Evolutionary conservation across 2,797 vertebrate genomes (phyloP).

Genomic region (Falco concolor): DNA sequence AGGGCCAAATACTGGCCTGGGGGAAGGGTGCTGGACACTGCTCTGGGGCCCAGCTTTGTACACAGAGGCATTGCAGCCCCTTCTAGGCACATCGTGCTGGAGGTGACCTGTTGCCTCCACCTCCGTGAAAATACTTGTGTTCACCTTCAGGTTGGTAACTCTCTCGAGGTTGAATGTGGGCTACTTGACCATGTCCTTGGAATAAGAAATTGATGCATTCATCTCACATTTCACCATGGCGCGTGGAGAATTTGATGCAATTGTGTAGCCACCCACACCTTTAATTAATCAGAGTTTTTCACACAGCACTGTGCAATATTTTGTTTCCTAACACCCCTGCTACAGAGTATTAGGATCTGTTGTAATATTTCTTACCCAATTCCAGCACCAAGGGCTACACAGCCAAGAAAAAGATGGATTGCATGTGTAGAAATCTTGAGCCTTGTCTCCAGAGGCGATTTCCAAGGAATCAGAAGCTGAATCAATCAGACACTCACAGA

Average conservation of each 20-base stretch:
- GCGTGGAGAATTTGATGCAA: constrained; percentile 16
- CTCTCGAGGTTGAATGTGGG: not conserved
- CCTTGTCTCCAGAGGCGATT: not conserved
- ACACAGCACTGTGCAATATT: not conserved
- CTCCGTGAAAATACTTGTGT: not conserved
- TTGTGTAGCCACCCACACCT: not conserved
- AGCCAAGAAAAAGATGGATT: not conserved
- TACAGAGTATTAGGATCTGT: not conserved
- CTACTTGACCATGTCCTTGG: not conserved
- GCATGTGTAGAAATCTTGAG: not conserved
- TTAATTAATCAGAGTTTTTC: constrained; percentile 46
- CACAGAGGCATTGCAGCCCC: not conserved
- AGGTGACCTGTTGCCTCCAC: not conserved
- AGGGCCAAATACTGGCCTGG: not conserved
- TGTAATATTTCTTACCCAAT: constrained; percentile 53
- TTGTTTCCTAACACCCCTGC: constrained; percentile 34
- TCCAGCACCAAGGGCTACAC: not conserved
- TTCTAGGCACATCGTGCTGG: not conserved
- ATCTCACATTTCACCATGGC: not conserved
- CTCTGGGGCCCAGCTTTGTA: not conserved
- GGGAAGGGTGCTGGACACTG: not conserved
- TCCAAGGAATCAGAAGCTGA: constrained; percentile 6
- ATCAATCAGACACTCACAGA: not conserved
- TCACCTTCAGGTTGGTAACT: not conserved
- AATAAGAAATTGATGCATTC: not conserved